Conservation (phyloP, 2,797 vertebrate species). For the Setipinna tenuifilis region DNA sequence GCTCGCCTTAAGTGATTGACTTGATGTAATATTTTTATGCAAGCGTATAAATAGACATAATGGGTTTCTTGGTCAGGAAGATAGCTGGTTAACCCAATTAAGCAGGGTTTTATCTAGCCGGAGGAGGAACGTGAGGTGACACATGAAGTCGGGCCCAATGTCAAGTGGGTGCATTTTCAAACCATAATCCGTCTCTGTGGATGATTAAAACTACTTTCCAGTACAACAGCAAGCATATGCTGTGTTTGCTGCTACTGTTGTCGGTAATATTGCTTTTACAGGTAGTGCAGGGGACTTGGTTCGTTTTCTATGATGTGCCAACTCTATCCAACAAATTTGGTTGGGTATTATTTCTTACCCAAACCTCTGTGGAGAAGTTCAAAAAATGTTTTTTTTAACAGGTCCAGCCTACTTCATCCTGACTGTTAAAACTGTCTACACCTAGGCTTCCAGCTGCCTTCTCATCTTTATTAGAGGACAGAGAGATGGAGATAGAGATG, state of each 20-base stretch:
- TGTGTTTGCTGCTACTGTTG: not conserved
- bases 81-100: not conserved
- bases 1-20: slow-evolving; percentile 47
- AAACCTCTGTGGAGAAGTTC: not conserved
- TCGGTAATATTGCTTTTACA: not conserved
- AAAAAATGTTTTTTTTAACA: not conserved
- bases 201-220: not conserved
- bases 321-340: not conserved
- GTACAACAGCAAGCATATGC: not conserved
- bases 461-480: not conserved
- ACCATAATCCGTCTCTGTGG: not conserved
- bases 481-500: not conserved
- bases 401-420: not conserved
- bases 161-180: not conserved
- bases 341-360: not conserved
- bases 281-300: not conserved
- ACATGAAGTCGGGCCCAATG: not conserved
- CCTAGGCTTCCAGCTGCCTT: not conserved
- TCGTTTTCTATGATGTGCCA: not conserved
- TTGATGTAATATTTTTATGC: slow-evolving; percentile 49
- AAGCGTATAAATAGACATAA: not conserved
- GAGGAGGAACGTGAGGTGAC: not conserved
- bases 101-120: not conserved
- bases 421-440: not conserved
- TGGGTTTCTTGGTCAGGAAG: not conserved